phyloP scores from a whole-genome alignment of 2,797 vertebrate genomes.

The Amphiprion clarkii region DNA sequence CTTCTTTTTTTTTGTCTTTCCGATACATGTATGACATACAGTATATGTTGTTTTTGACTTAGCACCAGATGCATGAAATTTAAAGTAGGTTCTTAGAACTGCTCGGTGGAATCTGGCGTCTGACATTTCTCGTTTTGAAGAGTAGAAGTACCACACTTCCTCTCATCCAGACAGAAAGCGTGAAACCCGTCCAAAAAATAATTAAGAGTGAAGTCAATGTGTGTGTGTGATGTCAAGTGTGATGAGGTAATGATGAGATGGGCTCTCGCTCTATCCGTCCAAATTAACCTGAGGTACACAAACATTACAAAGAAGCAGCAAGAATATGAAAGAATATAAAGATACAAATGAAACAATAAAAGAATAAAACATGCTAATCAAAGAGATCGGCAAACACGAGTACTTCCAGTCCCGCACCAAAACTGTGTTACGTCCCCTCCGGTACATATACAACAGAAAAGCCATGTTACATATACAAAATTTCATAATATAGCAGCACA shows the following conservation, averaged over 20 bases:
- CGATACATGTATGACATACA: slow-evolving; percentile 54
- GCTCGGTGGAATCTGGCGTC: slow-evolving; percentile 49
- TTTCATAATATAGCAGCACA: slow-evolving; percentile 99
- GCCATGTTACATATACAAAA: slow-evolving; percentile 92
- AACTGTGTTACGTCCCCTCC: slow-evolving; percentile 85
- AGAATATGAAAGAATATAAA: slow-evolving; percentile 80
- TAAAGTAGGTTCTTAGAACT: slow-evolving; percentile 64
- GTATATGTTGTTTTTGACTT: slow-evolving; percentile 52
- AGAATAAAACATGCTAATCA: slow-evolving; percentile 82
- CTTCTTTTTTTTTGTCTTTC: slow-evolving; percentile 53
- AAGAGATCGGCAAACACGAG: slow-evolving; percentile 82
- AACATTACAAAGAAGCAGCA: slow-evolving; percentile 89
- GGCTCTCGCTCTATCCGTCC: slow-evolving; percentile 85
- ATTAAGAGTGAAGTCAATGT: slow-evolving; percentile 63
- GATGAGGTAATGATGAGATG: slow-evolving; percentile 93
- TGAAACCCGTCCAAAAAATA: slow-evolving; percentile 76
- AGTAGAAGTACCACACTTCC: slow-evolving; percentile 33
- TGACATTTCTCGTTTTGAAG: slow-evolving; percentile 45
- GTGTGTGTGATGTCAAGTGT: slow-evolving; percentile 79
- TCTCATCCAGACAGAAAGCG: slow-evolving; percentile 51
- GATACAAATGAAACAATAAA: slow-evolving; percentile 69
- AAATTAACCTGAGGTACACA: slow-evolving; percentile 95
- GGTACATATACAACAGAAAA: slow-evolving; percentile 84
- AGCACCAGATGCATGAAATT: slow-evolving; percentile 69
- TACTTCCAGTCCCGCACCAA: slow-evolving; percentile 93